Evolutionary conservation across 2,797 vertebrate species (phyloP).

Genomic region (Hylomyscus alleni): DNA sequence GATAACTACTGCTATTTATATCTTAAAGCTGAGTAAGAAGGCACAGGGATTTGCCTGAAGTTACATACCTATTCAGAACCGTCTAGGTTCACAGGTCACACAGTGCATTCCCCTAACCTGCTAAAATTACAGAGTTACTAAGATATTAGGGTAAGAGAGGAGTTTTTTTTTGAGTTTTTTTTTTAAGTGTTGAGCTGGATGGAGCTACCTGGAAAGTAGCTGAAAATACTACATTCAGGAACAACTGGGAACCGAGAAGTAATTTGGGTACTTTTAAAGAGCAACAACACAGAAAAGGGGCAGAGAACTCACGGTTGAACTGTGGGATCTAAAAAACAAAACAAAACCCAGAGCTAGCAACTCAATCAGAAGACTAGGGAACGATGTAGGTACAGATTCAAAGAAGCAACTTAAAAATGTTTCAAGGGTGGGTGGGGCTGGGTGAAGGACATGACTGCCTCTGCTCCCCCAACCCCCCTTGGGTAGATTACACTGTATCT

Average conservation of each 20-base stretch:
- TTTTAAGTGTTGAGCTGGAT: constrained; percentile 32
- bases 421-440: constrained; percentile 13
- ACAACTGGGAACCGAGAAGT: constrained; percentile 14
- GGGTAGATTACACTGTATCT: not conserved
- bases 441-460: not conserved
- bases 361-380: constrained; percentile 18
- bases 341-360: not conserved
- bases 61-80: constrained; percentile 1
- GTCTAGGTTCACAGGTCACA: not conserved
- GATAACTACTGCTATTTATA: not conserved
- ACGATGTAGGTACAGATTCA: not conserved
- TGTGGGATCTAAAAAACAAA: not conserved
- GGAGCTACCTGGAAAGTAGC: constrained; percentile 6
- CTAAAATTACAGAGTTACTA: constrained; percentile 21
- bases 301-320: constrained; percentile 46
- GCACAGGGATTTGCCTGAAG: not conserved
- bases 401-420: not conserved
- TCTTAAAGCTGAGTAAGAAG: constrained; percentile 14
- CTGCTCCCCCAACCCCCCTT: not conserved
- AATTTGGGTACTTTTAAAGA: constrained; percentile 43
- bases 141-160: constrained; percentile 4
- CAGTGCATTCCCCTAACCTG: not conserved
- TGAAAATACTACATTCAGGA: constrained; percentile 11
- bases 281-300: not conserved
- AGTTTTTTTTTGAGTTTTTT: too few species aligned